Evolutionary conservation across 1,140 invertebrate species (phyloP).

Genomic region (Oryctes rhinoceros): DNA sequence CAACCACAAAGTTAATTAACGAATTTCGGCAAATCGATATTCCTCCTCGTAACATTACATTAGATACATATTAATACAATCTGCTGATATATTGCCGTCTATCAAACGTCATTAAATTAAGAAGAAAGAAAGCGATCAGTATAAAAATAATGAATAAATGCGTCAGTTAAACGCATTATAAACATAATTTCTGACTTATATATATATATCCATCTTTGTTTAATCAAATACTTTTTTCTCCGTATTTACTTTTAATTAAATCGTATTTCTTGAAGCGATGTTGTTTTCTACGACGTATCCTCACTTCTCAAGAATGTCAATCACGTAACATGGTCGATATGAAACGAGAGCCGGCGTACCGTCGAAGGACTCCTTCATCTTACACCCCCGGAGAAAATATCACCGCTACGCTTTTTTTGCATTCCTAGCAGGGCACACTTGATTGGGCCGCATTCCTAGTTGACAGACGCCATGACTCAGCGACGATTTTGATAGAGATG

Average conservation of each 20-base stretch:
- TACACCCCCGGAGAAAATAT: constrained; percentile 27
- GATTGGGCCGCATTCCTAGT: constrained; percentile 52
- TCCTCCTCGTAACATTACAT: too few relatives aligned
- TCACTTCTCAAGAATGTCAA: constrained; percentile 26
- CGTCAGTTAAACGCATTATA: too few relatives aligned
- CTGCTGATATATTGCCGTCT: too few relatives aligned
- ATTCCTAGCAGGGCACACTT: constrained; percentile 47
- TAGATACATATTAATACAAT: too few relatives aligned
- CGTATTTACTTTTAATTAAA: constrained; percentile 22
- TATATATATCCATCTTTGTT: too few relatives aligned
- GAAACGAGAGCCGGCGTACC: constrained; percentile 17
- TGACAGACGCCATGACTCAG: constrained; percentile 53
- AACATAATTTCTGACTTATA: too few relatives aligned
- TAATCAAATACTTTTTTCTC: neutral
- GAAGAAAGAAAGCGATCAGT: too few relatives aligned
- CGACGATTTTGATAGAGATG: constrained; percentile 49
- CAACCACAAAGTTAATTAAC: too few relatives aligned
- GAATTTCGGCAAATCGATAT: too few relatives aligned
- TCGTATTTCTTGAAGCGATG: neutral
- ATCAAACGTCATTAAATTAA: too few relatives aligned
- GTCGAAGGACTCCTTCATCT: constrained; percentile 38
- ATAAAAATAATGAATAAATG: too few relatives aligned
- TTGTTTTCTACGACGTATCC: constrained; percentile 15
- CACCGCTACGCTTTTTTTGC: constrained; percentile 44
- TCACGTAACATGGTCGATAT: constrained; percentile 20